Evolutionary conservation across 2,113 vertebrate species (phyloP).

Genomic region (Hippocampus abdominalis): DNA sequence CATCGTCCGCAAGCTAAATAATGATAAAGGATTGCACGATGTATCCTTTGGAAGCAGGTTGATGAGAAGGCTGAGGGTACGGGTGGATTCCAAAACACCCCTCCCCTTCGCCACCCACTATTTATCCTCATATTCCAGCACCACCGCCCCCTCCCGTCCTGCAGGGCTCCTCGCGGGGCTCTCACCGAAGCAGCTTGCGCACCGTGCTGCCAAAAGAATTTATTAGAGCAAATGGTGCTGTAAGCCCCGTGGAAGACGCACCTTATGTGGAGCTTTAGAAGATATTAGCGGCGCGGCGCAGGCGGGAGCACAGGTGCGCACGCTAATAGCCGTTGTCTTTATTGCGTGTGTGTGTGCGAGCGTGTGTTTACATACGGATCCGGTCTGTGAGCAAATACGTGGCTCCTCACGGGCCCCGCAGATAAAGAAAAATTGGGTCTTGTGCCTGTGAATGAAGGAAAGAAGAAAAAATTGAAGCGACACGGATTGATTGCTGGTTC

Average conservation of each 20-base stretch:
- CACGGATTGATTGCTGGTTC: neutral
- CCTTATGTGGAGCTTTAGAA: constrained; percentile 84
- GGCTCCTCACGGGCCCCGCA: neutral
- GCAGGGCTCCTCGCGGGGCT: constrained; percentile 62
- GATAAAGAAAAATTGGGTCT: neutral
- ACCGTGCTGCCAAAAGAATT: constrained; percentile 80
- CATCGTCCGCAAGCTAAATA: constrained; percentile 62
- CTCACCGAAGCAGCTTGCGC: constrained; percentile 75
- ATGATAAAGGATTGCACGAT: constrained; percentile 78
- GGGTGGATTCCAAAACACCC: constrained; percentile 62
- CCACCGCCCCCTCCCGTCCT: constrained; percentile 65
- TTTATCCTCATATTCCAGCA: constrained; percentile 80
- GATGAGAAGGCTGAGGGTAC: constrained; percentile 69
- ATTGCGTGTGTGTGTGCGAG: constrained; percentile 44
- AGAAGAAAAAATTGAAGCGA: neutral
- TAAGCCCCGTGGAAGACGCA: constrained; percentile 83
- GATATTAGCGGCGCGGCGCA: constrained; percentile 78
- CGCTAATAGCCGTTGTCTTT: constrained; percentile 78
- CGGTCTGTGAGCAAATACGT: constrained; percentile 4
- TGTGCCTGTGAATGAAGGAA: neutral
- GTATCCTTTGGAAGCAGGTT: constrained; percentile 76
- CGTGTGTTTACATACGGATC: constrained; percentile 11
- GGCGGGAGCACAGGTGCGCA: constrained; percentile 77
- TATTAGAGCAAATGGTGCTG: constrained; percentile 83
- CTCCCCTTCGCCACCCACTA: constrained; percentile 40